Percentiles rank a stretch among this genome's conserved stretches.
Conservation (phyloP, 2,113 vertebrate species). For the Tenebrosternarchus preto region DNA sequence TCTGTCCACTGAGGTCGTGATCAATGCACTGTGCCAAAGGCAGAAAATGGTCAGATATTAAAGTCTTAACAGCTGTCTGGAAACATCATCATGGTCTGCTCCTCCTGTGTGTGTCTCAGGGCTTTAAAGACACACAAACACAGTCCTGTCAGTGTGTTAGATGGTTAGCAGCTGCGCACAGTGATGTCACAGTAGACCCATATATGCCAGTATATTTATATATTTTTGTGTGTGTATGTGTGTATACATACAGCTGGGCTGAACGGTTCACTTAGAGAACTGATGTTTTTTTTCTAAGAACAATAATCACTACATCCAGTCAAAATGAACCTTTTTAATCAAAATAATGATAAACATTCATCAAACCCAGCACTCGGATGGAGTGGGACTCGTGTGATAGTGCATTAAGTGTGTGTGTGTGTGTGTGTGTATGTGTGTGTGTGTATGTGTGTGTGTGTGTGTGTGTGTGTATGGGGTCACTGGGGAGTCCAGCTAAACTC, state of each 20-base stretch:
- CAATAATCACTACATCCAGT: neutral
- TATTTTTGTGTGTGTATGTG: neutral
- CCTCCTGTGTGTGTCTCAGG: neutral
- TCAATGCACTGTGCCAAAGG: neutral
- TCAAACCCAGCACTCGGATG: slow-evolving; percentile 21
- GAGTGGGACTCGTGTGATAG: neutral
- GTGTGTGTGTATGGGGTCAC: slow-evolving; percentile 38
- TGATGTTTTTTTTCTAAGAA: neutral
- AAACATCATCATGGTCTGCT: neutral
- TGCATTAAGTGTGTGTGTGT: neutral
- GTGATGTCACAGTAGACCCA: slow-evolving; percentile 62
- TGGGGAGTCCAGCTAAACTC: slow-evolving; percentile 44
- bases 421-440: neutral
- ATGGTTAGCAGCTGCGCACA: neutral
- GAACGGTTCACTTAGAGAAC: neutral
- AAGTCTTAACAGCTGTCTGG: slow-evolving; percentile 27
- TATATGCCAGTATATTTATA: slow-evolving; percentile 38
- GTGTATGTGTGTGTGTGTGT: neutral
- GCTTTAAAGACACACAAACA: neutral
- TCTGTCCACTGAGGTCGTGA: neutral
- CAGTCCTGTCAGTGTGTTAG: neutral
- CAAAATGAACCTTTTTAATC: neutral
- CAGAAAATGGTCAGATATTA: neutral
- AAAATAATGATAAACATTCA: neutral
- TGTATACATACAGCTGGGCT: neutral